These are phyloP conservation scores for Megaptera novaeangliae DNA, from an alignment of 2,113 vertebrate genomes.

Conservation along the genomic window DNA sequence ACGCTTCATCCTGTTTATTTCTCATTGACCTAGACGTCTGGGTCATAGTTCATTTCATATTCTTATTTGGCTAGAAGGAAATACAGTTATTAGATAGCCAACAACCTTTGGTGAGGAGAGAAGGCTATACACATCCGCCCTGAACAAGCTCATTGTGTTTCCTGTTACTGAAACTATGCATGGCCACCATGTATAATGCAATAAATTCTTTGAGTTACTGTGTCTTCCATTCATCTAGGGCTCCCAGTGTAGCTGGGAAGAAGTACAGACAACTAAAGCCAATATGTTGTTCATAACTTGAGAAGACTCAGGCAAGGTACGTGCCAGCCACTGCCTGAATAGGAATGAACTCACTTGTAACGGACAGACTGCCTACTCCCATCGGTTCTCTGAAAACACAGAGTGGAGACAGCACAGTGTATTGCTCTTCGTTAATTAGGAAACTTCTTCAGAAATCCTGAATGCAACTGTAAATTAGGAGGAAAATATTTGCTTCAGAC, in stretches of 20 bases:
- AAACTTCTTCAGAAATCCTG: constrained; percentile 27
- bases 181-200: background rate
- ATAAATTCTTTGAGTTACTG: background rate
- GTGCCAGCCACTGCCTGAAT: background rate
- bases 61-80: background rate
- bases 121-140: background rate
- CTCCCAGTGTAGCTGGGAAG: background rate
- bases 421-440: background rate
- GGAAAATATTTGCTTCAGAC: background rate
- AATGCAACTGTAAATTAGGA: background rate
- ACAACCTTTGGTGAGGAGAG: background rate
- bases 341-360: constrained; percentile 47
- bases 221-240: background rate
- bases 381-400: background rate
- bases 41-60: background rate
- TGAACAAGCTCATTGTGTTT: background rate
- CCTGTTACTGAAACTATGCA: background rate
- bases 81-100: background rate
- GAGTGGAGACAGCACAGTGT: background rate
- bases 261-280: constrained; percentile 22
- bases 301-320: constrained; percentile 42
- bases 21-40: background rate
- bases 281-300: constrained; percentile 30
- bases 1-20: background rate
- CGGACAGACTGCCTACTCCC: background rate